Percentiles rank a stretch among this genome's conserved stretches.
phyloP scores from a whole-genome alignment of 1,140 invertebrate genomes.

The Zaprionus taronus region DNA sequence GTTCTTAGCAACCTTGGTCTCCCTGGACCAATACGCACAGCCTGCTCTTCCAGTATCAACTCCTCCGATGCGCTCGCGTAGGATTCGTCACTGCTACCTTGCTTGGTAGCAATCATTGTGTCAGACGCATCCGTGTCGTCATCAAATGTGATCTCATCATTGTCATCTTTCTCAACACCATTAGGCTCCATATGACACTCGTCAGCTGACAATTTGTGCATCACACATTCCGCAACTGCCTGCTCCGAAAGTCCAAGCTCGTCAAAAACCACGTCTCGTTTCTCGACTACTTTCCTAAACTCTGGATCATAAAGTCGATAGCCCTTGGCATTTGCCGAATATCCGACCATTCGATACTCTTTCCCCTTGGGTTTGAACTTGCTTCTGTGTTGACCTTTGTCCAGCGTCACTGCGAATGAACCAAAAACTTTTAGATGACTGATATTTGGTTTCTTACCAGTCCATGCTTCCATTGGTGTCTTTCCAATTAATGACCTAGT shows the following conservation, averaged over 20 bases:
- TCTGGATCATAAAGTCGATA: background rate
- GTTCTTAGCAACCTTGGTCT: no score
- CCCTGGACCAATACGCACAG: no score
- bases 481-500: background rate
- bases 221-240: background rate
- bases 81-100: background rate
- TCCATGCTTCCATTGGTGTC: slow-evolving; percentile 17
- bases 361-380: background rate
- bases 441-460: slow-evolving; percentile 26
- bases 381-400: slow-evolving; percentile 5
- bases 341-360: slow-evolving; percentile 27
- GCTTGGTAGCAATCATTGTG: no score
- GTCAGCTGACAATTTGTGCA: background rate
- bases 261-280: no score
- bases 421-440: slow-evolving; percentile 30
- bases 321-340: slow-evolving; percentile 9
- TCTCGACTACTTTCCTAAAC: background rate
- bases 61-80: background rate
- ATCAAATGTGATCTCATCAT: no score
- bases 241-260: background rate
- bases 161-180: no score
- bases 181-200: no score
- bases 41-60: no score
- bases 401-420: slow-evolving; percentile 15
- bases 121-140: no score